Conservation (phyloP, 37 sponge, comb jelly and placozoan species). For the Geodia barretti region DNA sequence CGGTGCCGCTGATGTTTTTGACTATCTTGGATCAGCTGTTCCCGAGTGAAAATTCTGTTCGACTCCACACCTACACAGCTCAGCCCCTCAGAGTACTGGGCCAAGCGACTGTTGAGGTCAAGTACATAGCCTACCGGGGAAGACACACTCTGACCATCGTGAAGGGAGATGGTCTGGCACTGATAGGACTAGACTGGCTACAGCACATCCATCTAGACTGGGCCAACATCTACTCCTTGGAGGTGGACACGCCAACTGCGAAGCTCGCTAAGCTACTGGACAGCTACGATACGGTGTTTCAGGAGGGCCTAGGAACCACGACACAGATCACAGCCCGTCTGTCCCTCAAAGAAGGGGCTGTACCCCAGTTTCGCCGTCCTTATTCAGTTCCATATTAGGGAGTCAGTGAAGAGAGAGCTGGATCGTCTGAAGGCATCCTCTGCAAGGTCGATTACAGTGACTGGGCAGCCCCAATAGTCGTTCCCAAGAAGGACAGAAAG, state of each 20-base stretch:
- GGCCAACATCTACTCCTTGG: neutral
- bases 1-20: neutral
- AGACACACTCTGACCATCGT: neutral
- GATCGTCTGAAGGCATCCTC: neutral
- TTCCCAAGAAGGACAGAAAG: conserved; percentile 24
- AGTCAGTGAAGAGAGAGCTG: neutral
- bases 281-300: conserved; percentile 2
- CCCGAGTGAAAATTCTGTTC: too few species aligned
- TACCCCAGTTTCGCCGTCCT: conserved; percentile 9
- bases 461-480: conserved; percentile 46
- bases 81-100: neutral
- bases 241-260: conserved; percentile 1
- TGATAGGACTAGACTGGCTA: too few species aligned
- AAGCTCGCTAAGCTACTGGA: too few species aligned
- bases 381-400: conserved; percentile 18
- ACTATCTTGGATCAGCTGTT: neutral
- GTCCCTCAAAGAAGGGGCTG: conserved; percentile 1
- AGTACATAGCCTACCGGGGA: neutral
- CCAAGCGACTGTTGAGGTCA: neutral
- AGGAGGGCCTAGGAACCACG: conserved; percentile 8
- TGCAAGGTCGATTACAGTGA: conserved; percentile 13
- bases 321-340: neutral
- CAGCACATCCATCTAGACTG: too few species aligned
- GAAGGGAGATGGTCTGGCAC: neutral
- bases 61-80: too few species aligned